These are phyloP conservation scores for Phymatocera aterrima DNA, from an alignment of 2,888 invertebrate genomes.

Conservation along the genomic window DNA sequence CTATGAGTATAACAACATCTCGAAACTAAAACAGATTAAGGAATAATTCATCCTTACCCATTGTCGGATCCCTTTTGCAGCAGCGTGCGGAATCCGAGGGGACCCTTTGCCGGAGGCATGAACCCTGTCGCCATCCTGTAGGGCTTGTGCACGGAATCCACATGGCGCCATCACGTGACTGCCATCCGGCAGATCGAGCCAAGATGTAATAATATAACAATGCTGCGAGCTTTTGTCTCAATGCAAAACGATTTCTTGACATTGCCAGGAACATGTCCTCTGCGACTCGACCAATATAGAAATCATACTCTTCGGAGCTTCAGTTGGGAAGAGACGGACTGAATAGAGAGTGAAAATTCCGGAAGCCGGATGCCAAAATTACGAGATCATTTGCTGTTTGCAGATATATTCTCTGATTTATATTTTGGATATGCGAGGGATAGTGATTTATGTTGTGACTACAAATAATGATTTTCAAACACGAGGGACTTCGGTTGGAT, in stretches of 20 bases:
- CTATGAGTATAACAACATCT: constrained; percentile 33
- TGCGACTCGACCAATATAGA: no score
- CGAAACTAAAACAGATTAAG: constrained; percentile 34
- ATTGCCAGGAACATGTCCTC: not conserved
- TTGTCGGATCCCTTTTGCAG: constrained; percentile 33
- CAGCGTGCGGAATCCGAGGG: constrained; percentile 1
- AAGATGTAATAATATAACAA: constrained; percentile 2
- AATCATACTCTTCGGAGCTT: no score
- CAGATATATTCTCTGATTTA: not conserved
- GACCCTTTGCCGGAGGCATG: constrained; percentile 29
- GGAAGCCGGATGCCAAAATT: no score
- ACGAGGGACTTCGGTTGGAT: not conserved
- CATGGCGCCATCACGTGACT: constrained; percentile 2
- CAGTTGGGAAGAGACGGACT: no score
- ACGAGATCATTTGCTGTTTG: no score
- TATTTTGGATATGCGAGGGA: not conserved
- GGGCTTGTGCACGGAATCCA: constrained; percentile 12
- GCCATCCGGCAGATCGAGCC: not conserved
- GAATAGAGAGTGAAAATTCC: no score
- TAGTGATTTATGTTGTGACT: not conserved
- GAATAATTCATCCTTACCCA: constrained; percentile 32
- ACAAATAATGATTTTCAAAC: not conserved
- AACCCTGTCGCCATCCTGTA: not conserved
- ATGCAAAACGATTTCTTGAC: not conserved
- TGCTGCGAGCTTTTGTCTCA: not conserved